Conservation (phyloP, 2,113 vertebrate genomes). For the Vidua macroura region DNA sequence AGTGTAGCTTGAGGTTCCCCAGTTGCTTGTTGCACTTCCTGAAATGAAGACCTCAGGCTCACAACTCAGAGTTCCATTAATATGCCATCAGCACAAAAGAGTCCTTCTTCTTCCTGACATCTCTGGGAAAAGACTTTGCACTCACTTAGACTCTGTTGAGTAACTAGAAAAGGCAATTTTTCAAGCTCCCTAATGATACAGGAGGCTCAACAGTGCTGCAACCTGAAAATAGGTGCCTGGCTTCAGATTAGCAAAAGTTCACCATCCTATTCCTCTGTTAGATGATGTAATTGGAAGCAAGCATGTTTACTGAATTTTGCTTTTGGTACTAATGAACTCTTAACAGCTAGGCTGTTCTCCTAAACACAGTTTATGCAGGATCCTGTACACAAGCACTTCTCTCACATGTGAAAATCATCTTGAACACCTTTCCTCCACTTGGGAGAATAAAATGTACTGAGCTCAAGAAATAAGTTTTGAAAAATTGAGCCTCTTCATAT, state of each 20-base stretch:
- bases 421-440: neutral
- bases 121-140: neutral
- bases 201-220: neutral
- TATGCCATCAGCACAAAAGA: neutral
- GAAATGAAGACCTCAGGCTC: conserved; percentile 10
- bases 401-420: neutral
- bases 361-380: neutral
- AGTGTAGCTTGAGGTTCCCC: conserved; percentile 20
- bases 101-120: neutral
- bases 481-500: neutral
- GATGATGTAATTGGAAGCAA: neutral
- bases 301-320: neutral
- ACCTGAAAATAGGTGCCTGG: neutral
- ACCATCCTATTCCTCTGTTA: neutral
- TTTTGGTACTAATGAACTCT: neutral
- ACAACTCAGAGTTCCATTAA: neutral
- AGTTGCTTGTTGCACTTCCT: neutral
- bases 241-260: neutral
- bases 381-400: neutral
- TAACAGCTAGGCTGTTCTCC: neutral
- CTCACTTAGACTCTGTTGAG: neutral
- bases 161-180: neutral
- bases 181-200: neutral
- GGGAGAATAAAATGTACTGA: neutral
- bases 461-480: neutral